phyloP scores from a whole-genome alignment of 1,140 invertebrate genomes.

The Papilio polytes region DNA sequence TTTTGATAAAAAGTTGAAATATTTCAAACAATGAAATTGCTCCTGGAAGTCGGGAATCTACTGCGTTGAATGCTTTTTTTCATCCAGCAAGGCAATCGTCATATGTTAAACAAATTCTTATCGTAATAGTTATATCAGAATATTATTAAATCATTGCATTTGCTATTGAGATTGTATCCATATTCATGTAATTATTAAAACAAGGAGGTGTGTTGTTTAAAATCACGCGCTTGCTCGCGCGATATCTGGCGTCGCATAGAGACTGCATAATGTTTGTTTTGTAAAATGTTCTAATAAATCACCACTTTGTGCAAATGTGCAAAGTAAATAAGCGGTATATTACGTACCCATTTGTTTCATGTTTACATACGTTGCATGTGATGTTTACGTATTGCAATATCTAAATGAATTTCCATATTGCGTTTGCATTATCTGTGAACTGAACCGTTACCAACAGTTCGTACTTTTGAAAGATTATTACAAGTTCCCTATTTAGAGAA shows the following conservation, averaged over 20 bases:
- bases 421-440: background rate
- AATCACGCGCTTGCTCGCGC: background rate
- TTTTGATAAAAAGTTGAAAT: background rate
- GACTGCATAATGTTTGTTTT: slow-evolving; percentile 15
- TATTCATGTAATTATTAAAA: background rate
- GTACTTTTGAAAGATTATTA: no score
- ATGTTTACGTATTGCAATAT: slow-evolving; percentile 11
- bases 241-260: background rate
- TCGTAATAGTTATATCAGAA: no score
- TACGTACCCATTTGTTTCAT: slow-evolving; percentile 1
- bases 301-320: slow-evolving; percentile 4
- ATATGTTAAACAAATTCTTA: no score
- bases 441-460: background rate
- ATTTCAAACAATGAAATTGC: background rate
- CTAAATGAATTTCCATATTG: background rate
- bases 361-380: background rate
- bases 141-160: background rate
- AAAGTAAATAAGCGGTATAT: background rate
- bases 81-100: background rate
- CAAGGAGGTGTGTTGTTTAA: slow-evolving; percentile 6
- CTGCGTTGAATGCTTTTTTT: background rate
- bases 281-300: slow-evolving; percentile 20
- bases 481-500: no score
- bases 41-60: background rate
- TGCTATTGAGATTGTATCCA: background rate